Base-by-base conservation (phyloP, 2,797 vertebrate species). In the Poliocrania exsul region DNA sequence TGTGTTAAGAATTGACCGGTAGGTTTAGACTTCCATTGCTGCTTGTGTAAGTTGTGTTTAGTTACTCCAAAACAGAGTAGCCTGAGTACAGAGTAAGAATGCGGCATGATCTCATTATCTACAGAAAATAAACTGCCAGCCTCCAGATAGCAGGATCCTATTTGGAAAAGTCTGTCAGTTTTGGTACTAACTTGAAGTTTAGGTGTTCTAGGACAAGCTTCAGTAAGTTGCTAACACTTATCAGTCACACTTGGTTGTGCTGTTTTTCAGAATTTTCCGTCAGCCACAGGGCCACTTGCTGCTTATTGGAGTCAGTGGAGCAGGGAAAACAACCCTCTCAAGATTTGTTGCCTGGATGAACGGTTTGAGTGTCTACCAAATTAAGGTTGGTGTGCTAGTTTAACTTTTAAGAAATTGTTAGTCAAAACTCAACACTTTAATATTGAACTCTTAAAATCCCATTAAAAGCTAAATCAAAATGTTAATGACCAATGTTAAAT, bases 311-410 rank as follows among this genome's bases (percentile, higher is more conserved):
- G 99, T 99, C 79, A 99, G 99, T 24, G 99, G 99, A 77, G 99
- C 99, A 33, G 99, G 99, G 67, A 99, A 99, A 94, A 99, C 99
- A 5, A 99, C 99, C 0, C 97, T 99, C 42, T 99, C 99, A 13
- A 99, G 99, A 86, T 99, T 99, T 11, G 99, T 99, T 61, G 99
- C 99, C 93, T 99, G 99, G 99, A 99, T 99, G 99, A 99, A 99
- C 0, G 99, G 99, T 53, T 97, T 99, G 62, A 99, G 99, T 20
- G 99, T 99, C 53, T 99, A 99, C 96, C 99, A 99, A 97, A 99
- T 99, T 88, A 99, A 99, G 99, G 99, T 99, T 60, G 40, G 97
- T 74, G 3, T 85, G 17, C 31, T 66, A 49, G 8, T 53, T 92
- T 81, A 14, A 71, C 21, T 60, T 71, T 8, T 69, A 15, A 75